These are phyloP conservation scores for Borostomias antarcticus DNA, from an alignment of 2,797 vertebrate species.

Conservation along the genomic window DNA sequence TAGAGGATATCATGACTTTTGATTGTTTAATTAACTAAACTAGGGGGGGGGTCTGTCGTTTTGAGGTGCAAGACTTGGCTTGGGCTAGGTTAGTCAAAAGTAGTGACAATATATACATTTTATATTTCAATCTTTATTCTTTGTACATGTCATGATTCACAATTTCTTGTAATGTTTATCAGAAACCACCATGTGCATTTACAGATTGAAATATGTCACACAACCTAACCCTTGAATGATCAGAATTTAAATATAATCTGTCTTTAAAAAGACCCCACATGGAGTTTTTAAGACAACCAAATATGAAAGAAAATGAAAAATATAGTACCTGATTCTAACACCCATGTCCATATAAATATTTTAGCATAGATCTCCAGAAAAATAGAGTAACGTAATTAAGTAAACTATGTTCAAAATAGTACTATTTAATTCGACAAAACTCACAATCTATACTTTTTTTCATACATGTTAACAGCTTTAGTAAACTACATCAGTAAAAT, in stretches of 20 bases:
- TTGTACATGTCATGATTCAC: not conserved
- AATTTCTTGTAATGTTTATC: not conserved
- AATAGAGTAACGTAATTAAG: not conserved
- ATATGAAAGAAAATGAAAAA: not conserved
- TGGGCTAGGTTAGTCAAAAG: no score
- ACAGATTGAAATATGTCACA: not conserved
- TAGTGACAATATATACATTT: no score
- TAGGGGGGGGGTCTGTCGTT: no score
- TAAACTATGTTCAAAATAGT: no score
- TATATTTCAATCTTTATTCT: not conserved
- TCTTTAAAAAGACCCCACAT: not conserved
- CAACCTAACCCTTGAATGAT: not conserved
- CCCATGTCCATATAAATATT: not conserved
- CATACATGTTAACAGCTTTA: no score
- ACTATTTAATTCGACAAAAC: no score
- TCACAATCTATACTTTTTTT: no score
- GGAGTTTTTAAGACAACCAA: not conserved
- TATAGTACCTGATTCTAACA: not conserved
- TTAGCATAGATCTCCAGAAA: not conserved
- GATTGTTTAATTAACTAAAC: no score
- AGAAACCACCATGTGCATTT: not conserved
- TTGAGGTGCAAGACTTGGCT: no score
- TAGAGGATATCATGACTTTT: not conserved
- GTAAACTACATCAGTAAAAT: no score
- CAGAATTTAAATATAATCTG: not conserved